Evolutionary conservation across 2,797 vertebrate genomes (phyloP).

Genomic region (Malacoctenus gilli): DNA sequence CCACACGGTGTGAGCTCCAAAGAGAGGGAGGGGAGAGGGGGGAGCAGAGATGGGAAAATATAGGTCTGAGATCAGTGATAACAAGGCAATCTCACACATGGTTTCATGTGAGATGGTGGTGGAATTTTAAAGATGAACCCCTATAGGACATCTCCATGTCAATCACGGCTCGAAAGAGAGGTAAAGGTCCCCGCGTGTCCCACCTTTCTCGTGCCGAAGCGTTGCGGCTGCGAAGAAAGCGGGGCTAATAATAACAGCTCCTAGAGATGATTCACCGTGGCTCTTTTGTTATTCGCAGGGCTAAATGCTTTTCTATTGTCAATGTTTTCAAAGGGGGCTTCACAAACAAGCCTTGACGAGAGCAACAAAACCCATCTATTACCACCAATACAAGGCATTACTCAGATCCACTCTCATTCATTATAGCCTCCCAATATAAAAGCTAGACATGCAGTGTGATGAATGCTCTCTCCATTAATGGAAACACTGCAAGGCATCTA

Average conservation of each 20-base stretch:
- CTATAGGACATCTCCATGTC: slow-evolving; percentile 75
- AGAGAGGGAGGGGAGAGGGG: slow-evolving; percentile 49
- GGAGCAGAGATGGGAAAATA: slow-evolving; percentile 70
- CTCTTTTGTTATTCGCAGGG: slow-evolving; percentile 72
- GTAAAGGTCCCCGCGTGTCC: slow-evolving; percentile 60
- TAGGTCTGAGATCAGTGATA: slow-evolving; percentile 78
- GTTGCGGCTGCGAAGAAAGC: slow-evolving; percentile 44
- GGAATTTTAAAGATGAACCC: slow-evolving; percentile 72
- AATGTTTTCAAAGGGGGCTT: slow-evolving; percentile 75
- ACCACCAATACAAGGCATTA: slow-evolving; percentile 78
- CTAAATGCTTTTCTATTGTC: slow-evolving; percentile 78
- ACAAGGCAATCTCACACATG: slow-evolving; percentile 83
- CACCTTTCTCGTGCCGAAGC: slow-evolving; percentile 56
- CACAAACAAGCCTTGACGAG: slow-evolving; percentile 79
- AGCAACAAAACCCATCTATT: slow-evolving; percentile 83
- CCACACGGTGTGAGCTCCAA: slow-evolving; percentile 61
- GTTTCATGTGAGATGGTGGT: slow-evolving; percentile 70
- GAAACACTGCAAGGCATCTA: slow-evolving; percentile 83
- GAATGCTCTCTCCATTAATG: slow-evolving; percentile 82
- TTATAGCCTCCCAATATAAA: slow-evolving; percentile 78
- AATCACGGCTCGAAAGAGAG: slow-evolving; percentile 63
- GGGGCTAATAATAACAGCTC: slow-evolving; percentile 71
- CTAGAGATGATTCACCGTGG: slow-evolving; percentile 70
- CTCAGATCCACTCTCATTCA: slow-evolving; percentile 81
- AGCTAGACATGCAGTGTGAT: slow-evolving; percentile 79